These are phyloP conservation scores for Sylvia borin DNA, from an alignment of 2,797 vertebrate species.

Conservation along the genomic window DNA sequence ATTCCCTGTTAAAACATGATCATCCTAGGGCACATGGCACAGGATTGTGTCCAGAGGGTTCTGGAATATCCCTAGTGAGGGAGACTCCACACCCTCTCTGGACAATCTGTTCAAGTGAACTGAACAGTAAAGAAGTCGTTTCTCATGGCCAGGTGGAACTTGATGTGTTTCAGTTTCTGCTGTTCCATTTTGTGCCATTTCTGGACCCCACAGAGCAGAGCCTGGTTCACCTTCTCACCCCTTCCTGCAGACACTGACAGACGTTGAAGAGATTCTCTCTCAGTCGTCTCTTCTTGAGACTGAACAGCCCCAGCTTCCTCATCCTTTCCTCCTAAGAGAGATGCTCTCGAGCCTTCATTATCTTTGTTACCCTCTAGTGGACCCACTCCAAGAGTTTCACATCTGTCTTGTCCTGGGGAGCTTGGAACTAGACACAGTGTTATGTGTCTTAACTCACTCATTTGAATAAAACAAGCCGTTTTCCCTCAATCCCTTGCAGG, in stretches of 20 bases:
- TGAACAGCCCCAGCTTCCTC: background rate
- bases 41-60: no score
- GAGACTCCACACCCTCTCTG: background rate
- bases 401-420: background rate
- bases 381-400: background rate
- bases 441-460: background rate
- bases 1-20: background rate
- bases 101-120: background rate
- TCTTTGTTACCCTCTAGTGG: background rate
- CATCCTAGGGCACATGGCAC: background rate
- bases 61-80: background rate
- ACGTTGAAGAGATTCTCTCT: accelerated
- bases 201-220: background rate
- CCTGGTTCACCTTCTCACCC: background rate
- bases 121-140: no score
- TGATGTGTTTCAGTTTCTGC: background rate
- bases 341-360: no score
- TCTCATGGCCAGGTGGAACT: background rate
- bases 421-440: background rate
- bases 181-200: accelerated
- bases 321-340: background rate
- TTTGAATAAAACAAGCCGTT: background rate
- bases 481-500: background rate
- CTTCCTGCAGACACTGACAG: background rate
- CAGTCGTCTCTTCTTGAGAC: accelerated